Percentiles rank a stretch among this genome's conserved stretches.
phyloP scores from a whole-genome alignment of 2,113 vertebrate genomes.

The Leucoraja erinaceus region DNA sequence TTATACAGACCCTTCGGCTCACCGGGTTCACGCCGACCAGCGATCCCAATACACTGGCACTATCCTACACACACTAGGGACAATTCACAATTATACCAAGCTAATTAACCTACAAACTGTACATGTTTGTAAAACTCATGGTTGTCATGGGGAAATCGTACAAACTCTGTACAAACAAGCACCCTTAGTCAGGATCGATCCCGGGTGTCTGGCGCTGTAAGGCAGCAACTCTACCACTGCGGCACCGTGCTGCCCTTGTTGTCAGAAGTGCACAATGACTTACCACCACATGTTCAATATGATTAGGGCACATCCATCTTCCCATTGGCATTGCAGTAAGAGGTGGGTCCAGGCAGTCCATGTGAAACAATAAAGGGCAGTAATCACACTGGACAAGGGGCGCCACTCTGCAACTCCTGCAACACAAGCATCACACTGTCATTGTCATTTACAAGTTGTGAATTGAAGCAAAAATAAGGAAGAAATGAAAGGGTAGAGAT shows the following conservation, averaged over 20 bases:
- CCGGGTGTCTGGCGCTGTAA: no score
- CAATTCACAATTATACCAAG: no score
- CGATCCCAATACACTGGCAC: no score
- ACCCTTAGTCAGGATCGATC: no score
- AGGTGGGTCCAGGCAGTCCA: conserved; percentile 95
- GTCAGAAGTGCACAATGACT: conserved; percentile 44
- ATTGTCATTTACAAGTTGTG: neutral
- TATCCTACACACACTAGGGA: no score
- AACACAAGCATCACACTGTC: conserved; percentile 30
- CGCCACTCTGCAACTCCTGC: conserved; percentile 90
- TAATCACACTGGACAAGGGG: conserved; percentile 96
- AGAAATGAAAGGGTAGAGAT: neutral
- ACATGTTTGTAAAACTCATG: no score
- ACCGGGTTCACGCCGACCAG: no score
- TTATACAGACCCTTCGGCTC: no score
- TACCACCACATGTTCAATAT: conserved; percentile 91
- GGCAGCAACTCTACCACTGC: no score
- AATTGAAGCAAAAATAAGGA: neutral
- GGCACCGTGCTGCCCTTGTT: neutral
- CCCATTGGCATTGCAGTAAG: conserved; percentile 93
- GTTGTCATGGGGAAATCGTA: no score
- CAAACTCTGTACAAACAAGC: no score
- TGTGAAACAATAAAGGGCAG: conserved; percentile 94
- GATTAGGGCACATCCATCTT: conserved; percentile 98
- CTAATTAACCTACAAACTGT: no score